These are phyloP conservation scores for Porites lobata DNA, from an alignment of 92 coral and sea anemone genomes.

Conservation along the genomic window DNA sequence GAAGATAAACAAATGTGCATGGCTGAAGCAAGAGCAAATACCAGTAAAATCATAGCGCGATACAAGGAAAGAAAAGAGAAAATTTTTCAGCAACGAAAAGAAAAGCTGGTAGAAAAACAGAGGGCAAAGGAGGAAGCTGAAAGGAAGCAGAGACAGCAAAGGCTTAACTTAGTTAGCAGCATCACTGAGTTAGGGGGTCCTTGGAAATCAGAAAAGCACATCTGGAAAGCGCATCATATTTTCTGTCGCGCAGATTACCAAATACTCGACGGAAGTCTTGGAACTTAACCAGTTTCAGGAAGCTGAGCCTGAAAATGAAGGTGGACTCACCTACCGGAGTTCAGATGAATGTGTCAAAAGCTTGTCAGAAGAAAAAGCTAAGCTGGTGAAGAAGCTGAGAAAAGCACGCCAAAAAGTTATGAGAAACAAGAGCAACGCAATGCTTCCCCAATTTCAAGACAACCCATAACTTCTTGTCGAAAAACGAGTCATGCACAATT, in stretches of 20 bases:
- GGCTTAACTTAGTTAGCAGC: constrained; percentile 19
- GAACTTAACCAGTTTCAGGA: constrained; percentile 21
- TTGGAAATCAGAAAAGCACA: constrained; percentile 35
- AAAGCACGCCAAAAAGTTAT: constrained; percentile 20
- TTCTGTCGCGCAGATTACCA: constrained; percentile 34
- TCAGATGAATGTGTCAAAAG: constrained; percentile 18
- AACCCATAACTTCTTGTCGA: constrained; percentile 42
- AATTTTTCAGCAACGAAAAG: constrained; percentile 46
- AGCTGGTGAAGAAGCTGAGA: constrained; percentile 37
- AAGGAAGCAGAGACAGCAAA: constrained; percentile 39
- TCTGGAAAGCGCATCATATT: constrained; percentile 21
- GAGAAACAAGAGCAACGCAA: constrained; percentile 2
- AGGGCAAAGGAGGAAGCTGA: constrained; percentile 43
- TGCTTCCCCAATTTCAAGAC: constrained; percentile 43
- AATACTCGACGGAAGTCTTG: constrained; percentile 14
- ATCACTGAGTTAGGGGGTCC: constrained; percentile 53
- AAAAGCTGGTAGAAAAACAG: constrained; percentile 44
- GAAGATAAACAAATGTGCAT: constrained; percentile 33
- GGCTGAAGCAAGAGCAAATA: not conserved
- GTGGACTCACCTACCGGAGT: constrained; percentile 18
- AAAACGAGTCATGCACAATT: constrained; percentile 31
- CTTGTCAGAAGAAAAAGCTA: constrained; percentile 38
- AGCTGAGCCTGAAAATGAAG: constrained; percentile 34
- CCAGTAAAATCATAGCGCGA: constrained; percentile 6
- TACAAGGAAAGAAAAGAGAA: constrained; percentile 40